Evolutionary conservation across 2,113 vertebrate species (phyloP), one percentile per base, ranked within the genome.

Genomic region (Melanerpes aurifrons): DNA sequence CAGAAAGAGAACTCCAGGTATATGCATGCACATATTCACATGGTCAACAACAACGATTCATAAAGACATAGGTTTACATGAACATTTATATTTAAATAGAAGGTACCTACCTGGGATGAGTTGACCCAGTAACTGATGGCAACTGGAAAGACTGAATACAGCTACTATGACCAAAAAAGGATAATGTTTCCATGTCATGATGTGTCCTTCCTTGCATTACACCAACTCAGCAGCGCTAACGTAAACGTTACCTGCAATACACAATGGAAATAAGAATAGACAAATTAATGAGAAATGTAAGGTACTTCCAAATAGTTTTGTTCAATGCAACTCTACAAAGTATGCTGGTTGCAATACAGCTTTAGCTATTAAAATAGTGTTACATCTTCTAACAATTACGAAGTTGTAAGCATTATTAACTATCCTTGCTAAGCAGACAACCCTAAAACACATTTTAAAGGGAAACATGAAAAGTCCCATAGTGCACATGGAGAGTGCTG

Each of bases 161-260:
- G 97, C 96, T 97, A 98, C 91, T 57, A 98, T 87, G 92, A 98
- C 92, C 96, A 98, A 97, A 98, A 98, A 97, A 94, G 97, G 95
- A 97, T 97, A 96, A 96, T 97, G 95, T 95, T 97, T 98, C 98
- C 98, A 98, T 97, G 97, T 98, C 98, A 98, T 99, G 95, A 96
- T 98, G 96, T 61, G 90, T 98, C 97, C 97, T 98, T 97, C 95
- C 97, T 98, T 97, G 98, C 99, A 99, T 99, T 98, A 98, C 99
- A 98, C 96, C 95, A 96, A 92, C 86, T 94, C 96, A 63, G 95
- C 64, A 78, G 40, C 2, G 1, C 83, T 63, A 95, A 91, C 6
- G 29, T 81, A 67, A 95, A 77, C 20, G 67, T 93, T 97, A 96
- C 96, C 97, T 98, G 83, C 7, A 92, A 80, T 5, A 78, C 43